Conservation (phyloP, 2,113 vertebrate species). For the Embiotoca jacksoni region DNA sequence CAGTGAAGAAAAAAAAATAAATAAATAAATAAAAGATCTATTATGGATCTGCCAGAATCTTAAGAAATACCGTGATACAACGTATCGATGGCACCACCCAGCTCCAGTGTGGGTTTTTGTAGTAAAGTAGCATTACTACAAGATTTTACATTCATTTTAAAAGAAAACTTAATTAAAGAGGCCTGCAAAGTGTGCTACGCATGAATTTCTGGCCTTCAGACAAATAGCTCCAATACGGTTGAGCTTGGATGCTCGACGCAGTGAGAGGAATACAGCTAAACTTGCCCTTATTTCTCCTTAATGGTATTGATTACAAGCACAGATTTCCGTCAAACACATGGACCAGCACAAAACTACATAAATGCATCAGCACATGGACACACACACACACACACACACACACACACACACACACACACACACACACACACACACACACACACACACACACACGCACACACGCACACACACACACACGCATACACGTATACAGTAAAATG, state of each 20-base stretch:
- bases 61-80: too few relatives aligned
- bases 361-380: too few relatives aligned
- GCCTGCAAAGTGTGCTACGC: constrained; percentile 6
- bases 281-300: background rate
- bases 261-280: background rate
- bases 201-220: constrained; percentile 16
- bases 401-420: too few relatives aligned
- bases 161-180: constrained; percentile 28
- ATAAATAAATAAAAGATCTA: too few relatives aligned
- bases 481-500: constrained; percentile 3
- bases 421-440: too few relatives aligned
- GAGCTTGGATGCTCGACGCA: background rate
- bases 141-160: constrained; percentile 18
- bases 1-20: too few relatives aligned
- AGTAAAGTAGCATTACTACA: constrained; percentile 5
- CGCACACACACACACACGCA: background rate
- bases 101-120: background rate
- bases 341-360: too few relatives aligned
- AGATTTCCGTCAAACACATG: too few relatives aligned
- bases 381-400: background rate
- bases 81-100: too few relatives aligned
- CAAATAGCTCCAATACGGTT: constrained; percentile 17
- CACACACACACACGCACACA: too few relatives aligned
- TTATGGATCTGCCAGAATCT: too few relatives aligned
- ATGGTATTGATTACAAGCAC: too few relatives aligned